These are phyloP conservation scores for Dynastes maya DNA, from an alignment of 2,888 invertebrate genomes.

Conservation along the genomic window DNA sequence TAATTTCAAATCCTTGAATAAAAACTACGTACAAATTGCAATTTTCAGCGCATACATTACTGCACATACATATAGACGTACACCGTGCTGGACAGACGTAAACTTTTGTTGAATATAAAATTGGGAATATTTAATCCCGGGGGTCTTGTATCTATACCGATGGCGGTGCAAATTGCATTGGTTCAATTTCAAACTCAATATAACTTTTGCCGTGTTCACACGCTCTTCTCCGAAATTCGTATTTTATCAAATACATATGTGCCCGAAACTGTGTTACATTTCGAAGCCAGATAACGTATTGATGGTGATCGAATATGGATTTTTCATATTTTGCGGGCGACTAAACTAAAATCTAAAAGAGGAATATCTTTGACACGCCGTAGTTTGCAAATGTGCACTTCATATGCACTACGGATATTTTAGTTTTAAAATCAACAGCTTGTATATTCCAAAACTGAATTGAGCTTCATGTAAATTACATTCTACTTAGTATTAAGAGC, in stretches of 20 bases:
- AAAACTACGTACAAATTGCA: not conserved
- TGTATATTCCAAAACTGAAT: no score
- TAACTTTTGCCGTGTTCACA: slow-evolving; percentile 61
- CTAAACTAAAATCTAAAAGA: no score
- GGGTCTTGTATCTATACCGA: slow-evolving; percentile 58
- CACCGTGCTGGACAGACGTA: slow-evolving; percentile 14
- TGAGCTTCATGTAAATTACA: no score
- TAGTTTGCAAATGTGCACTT: no score
- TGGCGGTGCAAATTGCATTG: slow-evolving; percentile 60
- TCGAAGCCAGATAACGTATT: slow-evolving; percentile 22
- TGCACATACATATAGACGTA: not conserved
- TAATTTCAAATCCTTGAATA: not conserved
- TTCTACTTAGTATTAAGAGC: no score
- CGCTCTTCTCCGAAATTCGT: slow-evolving; percentile 45
- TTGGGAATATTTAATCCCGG: slow-evolving; percentile 57
- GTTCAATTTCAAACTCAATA: slow-evolving; percentile 68
- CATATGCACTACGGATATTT: no score
- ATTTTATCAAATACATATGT: slow-evolving; percentile 51
- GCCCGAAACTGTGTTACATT: slow-evolving; percentile 45
- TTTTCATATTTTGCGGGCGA: slow-evolving; percentile 20
- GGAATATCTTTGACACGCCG: no score
- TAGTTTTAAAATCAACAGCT: no score
- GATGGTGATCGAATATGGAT: slow-evolving; percentile 38
- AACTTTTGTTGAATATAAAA: slow-evolving; percentile 51
- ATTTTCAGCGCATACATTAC: not conserved